These are phyloP conservation scores for Hozukius guyotensis DNA, from an alignment of 2,797 vertebrate species.

Conservation along the genomic window DNA sequence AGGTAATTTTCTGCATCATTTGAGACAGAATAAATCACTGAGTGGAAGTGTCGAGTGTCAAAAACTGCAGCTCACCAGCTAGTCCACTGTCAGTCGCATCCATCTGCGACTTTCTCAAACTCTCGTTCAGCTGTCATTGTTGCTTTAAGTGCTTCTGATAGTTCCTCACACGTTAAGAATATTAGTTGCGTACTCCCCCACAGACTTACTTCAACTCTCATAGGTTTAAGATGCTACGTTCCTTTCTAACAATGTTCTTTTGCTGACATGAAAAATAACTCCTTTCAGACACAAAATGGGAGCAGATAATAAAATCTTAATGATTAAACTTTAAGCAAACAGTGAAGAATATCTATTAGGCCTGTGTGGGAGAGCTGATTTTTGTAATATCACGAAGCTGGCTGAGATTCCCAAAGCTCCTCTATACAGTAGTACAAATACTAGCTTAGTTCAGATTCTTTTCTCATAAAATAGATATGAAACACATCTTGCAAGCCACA, in stretches of 20 bases:
- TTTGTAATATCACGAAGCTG: background rate
- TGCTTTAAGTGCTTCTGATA: conserved; percentile 26
- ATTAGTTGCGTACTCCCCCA: conserved; percentile 5
- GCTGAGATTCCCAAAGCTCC: conserved; percentile 10
- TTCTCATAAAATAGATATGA: background rate
- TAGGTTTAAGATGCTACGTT: conserved; percentile 1
- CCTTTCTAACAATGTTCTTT: conserved; percentile 10
- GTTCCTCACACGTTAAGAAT: conserved; percentile 1
- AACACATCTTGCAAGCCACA: background rate
- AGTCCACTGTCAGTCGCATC: conserved; percentile 4
- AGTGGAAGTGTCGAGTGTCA: conserved; percentile 39
- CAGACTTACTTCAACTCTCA: background rate
- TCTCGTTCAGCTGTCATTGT: conserved; percentile 36
- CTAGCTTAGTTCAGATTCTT: background rate
- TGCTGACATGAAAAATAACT: background rate
- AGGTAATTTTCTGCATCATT: conserved; percentile 77
- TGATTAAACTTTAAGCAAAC: conserved; percentile 38
- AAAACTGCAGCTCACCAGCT: conserved; percentile 17
- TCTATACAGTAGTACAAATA: background rate
- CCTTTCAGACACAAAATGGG: conserved; percentile 17
- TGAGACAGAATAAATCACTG: conserved; percentile 61
- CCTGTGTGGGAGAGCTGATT: background rate
- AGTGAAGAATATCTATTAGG: conserved; percentile 10
- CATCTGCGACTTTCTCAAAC: conserved; percentile 13
- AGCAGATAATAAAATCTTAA: conserved; percentile 34